Evolutionary conservation across 2,797 vertebrate genomes (phyloP), one percentile per base, ranked within the genome.

Genomic region (Enteromius trimaculatus): DNA sequence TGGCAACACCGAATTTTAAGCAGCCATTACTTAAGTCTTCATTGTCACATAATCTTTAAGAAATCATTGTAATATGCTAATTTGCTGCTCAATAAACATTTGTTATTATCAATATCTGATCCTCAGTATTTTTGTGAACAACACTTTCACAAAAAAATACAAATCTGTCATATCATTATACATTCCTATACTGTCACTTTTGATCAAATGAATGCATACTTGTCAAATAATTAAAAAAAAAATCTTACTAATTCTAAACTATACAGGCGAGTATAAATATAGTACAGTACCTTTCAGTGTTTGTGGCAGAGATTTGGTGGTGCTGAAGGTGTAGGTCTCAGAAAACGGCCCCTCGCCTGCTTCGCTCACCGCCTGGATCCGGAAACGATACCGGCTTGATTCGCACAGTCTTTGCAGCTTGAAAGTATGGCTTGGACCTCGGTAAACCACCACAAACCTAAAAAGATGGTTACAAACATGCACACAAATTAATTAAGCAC

Each of bases 381-480:
- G 95, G 94, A 98, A 99, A 0, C 94, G 95, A 94, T 98, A 98
- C 90, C 95, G 95, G 10, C 96, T 98, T 88, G 95, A 97, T 89
- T 99, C 98, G 0, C 90, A 96, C 92, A 99, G 91, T 66, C 97
- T 95, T 91, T 99, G 98, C 77, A 99, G 95, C 93, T 98, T 98
- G 92, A 98, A 99, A 1, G 98, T 99, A 91, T 98, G 98, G 91
- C 98, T 99, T 81, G 98, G 97, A 29, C 98, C 98, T 76, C 95
- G 94, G 83, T 99, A 99, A 93, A 99, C 97, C 0, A 96, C 95
- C 89, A 97, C 94, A 89, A 99, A 99, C 95, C 98, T 99, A 70
- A 77, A 29, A 47, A 76, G 23, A 37, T 0, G 62, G 10, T 66
- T 71, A 39, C 16, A 79, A 72, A 74, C 64, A 55, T 14, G 4